Base-by-base conservation (phyloP, 2,797 vertebrate genomes). In the Acestrorhynchus altus region DNA sequence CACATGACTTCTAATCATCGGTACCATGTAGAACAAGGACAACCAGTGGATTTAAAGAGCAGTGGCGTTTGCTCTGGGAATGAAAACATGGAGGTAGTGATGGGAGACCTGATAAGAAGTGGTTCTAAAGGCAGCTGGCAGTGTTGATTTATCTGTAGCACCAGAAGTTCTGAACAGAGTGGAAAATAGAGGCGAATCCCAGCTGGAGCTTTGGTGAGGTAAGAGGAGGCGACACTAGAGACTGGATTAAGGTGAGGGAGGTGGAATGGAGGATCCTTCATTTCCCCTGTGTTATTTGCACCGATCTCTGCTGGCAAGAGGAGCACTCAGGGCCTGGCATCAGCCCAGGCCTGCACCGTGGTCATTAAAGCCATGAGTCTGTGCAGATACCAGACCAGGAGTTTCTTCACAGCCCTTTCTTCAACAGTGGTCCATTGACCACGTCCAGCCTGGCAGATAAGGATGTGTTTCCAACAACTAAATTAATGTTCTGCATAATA, bases 321-420 rank as follows among this genome's bases (percentile, higher is more conserved):
- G 39, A 79, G 78, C n/a, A 63, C 76, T 64, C 40, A 44, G 28
- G 39, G 59, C 56, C 64, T 81, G 79, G 81, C 73, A 15, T 31
- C 11, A 24, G 73, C 78, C 76, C 81, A 79, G 18, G 40, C 22
- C 56, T 18, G 64, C 72, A 73, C 72, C 71, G 71, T 67, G 44
- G 77, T 71, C 68, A 83, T 81, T 72, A 76, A 81, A 72, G 31
- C 61, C 61, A 72, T 73, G 72, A 64, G 42, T 81, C 79, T 73
- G 82, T 72, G 18, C 20, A 70, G 57, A 66, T 52, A 57, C 71
- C 61, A 67, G 61, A 66, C 72, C 63, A 75, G 46, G 6, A 75
- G 77, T 44, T 47, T 57, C 47, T 74, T 74, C 66, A 35, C 59
- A 60, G 59, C 46, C 60, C 72, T 56, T 63, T 76, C 40, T 64